Evolutionary conservation across 1,140 invertebrate species (phyloP).

Genomic region (Polyergus mexicanus): DNA sequence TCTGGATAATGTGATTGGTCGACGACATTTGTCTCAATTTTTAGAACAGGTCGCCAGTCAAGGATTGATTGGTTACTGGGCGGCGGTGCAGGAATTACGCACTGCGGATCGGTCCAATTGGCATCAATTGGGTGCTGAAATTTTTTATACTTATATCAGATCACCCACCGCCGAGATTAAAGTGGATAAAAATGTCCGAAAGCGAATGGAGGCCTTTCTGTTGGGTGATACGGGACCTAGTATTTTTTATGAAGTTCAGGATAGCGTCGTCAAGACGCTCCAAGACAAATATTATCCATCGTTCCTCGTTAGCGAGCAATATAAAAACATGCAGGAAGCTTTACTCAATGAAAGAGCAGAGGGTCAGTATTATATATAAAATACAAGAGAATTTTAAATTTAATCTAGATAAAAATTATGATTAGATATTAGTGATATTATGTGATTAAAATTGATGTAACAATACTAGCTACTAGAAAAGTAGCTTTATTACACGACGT

Average conservation of each 20-base stretch:
- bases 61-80: constrained; percentile 94
- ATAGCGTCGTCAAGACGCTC: constrained; percentile 91
- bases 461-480: not conserved
- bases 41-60: constrained; percentile 93
- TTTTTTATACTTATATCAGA: constrained; percentile 95
- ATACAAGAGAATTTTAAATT: not conserved
- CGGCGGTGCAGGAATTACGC: constrained; percentile 94
- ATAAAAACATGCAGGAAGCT: constrained; percentile 91
- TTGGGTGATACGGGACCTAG: constrained; percentile 95
- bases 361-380: constrained; percentile 74
- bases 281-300: constrained; percentile 96
- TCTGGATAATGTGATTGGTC: constrained; percentile 90
- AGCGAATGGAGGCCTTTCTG: constrained; percentile 95
- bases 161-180: constrained; percentile 93
- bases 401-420: constrained; percentile 9
- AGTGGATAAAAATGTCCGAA: constrained; percentile 91
- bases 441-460: not conserved
- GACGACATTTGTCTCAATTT: constrained; percentile 92
- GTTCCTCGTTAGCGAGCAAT: constrained; percentile 95
- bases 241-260: constrained; percentile 95
- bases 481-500: not conserved
- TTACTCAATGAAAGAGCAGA: constrained; percentile 90
- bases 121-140: constrained; percentile 95
- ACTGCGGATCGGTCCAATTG: constrained; percentile 90
- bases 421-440: too few relatives aligned